A percentile compares a stretch with the other conserved stretches of the same genome.
Evolutionary conservation across 2,797 vertebrate species (phyloP).

Genomic region (Molossus molossus): DNA sequence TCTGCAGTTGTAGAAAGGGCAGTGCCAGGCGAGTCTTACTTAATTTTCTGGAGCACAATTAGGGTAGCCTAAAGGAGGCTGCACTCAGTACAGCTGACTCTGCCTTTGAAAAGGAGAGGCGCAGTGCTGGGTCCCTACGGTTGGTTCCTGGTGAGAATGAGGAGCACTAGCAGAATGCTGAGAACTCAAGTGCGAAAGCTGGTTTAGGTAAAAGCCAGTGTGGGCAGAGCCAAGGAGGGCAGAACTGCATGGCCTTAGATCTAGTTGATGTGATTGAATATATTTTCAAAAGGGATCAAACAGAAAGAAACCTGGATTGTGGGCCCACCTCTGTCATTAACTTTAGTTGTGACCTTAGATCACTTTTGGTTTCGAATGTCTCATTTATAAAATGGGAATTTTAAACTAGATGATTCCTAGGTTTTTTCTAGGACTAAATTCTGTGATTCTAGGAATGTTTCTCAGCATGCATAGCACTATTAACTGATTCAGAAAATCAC

Average conservation of each 20-base stretch:
- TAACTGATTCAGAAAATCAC: not conserved
- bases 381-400: not conserved
- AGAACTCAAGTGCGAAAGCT: not conserved
- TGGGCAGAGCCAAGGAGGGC: not conserved
- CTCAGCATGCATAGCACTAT: not conserved
- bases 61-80: constrained; percentile 74
- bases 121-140: not conserved
- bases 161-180: not conserved
- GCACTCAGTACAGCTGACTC: not conserved
- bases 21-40: constrained; percentile 84
- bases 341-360: not conserved
- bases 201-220: not conserved
- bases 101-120: constrained; percentile 39
- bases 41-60: constrained; percentile 81
- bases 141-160: not conserved
- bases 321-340: not conserved
- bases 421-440: not conserved
- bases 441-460: not conserved
- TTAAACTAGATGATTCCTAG: not conserved
- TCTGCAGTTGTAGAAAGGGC: constrained; percentile 86
- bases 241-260: not conserved
- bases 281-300: not conserved
- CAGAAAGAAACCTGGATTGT: not conserved
- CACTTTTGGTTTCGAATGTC: constrained; percentile 20
- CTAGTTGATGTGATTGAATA: not conserved